Base-by-base conservation (phyloP, 2,113 vertebrate genomes). In the Malurus elegans region DNA sequence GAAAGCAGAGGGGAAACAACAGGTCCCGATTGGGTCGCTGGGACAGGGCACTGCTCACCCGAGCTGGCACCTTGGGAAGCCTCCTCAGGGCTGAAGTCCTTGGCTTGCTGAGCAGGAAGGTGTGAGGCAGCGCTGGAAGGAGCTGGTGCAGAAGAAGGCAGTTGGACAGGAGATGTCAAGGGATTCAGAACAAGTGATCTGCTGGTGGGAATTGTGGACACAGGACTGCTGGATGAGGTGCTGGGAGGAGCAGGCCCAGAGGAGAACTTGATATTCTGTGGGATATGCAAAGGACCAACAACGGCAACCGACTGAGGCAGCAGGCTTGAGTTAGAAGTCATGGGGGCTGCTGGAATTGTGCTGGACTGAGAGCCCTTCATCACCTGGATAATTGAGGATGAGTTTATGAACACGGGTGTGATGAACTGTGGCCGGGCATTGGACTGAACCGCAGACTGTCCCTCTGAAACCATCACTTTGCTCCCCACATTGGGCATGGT, bases 391-490 rank as follows among this genome's bases (percentile, higher is more conserved):
- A 99, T 98, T 28, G 98, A 99, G 8, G 98, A 98, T 6, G 98
- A 98, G 95, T 99, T 99, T 88, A 99, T 99, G 96, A 99, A 99
- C 73, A 99, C 98, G 2, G 99, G 99, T 23, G 99, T 98, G 58
- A 99, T 99, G 58, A 99, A 99, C 92, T 99, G 99, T 8, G 98
- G 97, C 67, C 99, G 98, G 21, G 98, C 44, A 13, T 44, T 98
- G 19, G 98, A 94, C 87, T 98, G 98, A 75, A 45, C 89, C 16
- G 98, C 88, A 3, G 98, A 96, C 95, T 98, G 97, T 94, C 98
- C 96, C 97, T 99, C 98, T 58, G 99, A 98, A 67, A 98, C 97
- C 95, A 99, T 98, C 51, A 98, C 98, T 95, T 98, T 99, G 95
- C 95, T 99, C 28, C 98, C 98, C 56, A 98, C 96, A 15, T 96